A percentile compares a stretch with the other conserved stretches of the same genome.
phyloP scores from a whole-genome alignment of 2,888 invertebrate species.

The Cancer borealis region DNA sequence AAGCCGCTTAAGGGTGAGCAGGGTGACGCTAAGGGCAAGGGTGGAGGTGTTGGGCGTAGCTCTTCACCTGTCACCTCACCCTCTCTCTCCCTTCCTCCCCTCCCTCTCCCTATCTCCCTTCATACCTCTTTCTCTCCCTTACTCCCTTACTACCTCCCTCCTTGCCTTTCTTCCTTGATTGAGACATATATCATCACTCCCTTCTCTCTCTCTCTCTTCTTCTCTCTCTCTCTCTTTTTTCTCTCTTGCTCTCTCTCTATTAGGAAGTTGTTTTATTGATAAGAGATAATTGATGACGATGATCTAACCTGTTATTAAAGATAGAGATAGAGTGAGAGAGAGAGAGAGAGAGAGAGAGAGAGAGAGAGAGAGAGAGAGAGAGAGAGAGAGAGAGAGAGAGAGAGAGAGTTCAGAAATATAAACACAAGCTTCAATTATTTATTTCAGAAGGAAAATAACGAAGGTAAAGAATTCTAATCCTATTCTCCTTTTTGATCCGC shows the following conservation, averaged over 20 bases:
- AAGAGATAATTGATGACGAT: neutral
- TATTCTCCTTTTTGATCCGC: too few relatives aligned
- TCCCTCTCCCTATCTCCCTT: neutral
- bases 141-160: neutral
- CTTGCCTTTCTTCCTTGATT: neutral
- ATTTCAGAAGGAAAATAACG: too few relatives aligned
- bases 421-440: too few relatives aligned
- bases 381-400: neutral
- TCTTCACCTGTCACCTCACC: neutral
- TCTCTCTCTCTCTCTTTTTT: constrained; percentile 32
- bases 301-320: neutral
- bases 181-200: constrained; percentile 26
- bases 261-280: constrained; percentile 2
- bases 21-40: neutral
- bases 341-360: constrained; percentile 22
- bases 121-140: too few relatives aligned
- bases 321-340: too few relatives aligned
- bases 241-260: constrained; percentile 26
- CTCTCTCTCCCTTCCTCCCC: too few relatives aligned
- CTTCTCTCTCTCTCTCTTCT: neutral
- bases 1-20: neutral
- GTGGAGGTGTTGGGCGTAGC: constrained; percentile 18
- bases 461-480: too few relatives aligned
- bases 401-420: too few relatives aligned
- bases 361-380: constrained; percentile 41